phyloP scores from a whole-genome alignment of 64 coral and sea anemone species.

The Pocillopora verrucosa region DNA sequence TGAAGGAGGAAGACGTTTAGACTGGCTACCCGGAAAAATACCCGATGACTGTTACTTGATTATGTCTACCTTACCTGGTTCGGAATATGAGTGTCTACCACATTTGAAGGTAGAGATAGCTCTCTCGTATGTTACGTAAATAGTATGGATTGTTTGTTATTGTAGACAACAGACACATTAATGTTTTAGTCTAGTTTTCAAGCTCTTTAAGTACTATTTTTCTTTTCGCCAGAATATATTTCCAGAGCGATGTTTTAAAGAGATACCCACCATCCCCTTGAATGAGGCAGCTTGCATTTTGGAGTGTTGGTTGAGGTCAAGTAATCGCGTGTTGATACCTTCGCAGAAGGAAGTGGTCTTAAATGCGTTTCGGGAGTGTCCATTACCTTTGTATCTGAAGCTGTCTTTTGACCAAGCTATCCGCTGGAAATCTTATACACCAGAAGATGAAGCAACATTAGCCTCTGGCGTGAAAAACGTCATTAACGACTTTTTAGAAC shows the following conservation, averaged over 20 bases:
- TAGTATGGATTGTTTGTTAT: not conserved
- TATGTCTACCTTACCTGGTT: conserved; percentile 61
- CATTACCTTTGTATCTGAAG: conserved; percentile 63
- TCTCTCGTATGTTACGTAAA: not conserved
- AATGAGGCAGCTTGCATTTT: conserved; percentile 63
- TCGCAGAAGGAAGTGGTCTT: conserved; percentile 53
- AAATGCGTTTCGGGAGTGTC: conserved; percentile 55
- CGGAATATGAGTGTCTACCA: conserved; percentile 65
- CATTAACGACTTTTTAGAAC: conserved; percentile 60
- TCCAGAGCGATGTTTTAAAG: conserved; percentile 45
- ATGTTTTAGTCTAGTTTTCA: not conserved
- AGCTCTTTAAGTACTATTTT: not conserved
- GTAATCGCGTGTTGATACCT: conserved; percentile 22
- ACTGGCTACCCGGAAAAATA: conserved; percentile 67
- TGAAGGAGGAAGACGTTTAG: conserved; percentile 60
- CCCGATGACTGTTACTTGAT: conserved; percentile 53
- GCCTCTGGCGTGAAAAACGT: conserved; percentile 23
- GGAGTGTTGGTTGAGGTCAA: conserved; percentile 45
- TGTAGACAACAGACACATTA: not conserved
- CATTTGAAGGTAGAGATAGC: conserved; percentile 52
- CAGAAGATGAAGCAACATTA: conserved; percentile 26
- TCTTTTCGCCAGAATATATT: not conserved
- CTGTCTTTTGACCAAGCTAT: conserved; percentile 69
- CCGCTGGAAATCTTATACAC: conserved; percentile 79
- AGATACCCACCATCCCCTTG: conserved; percentile 45